Percentiles rank a stretch among this genome's conserved stretches.
phyloP scores from a whole-genome alignment of 2,888 invertebrate species.

The Idaea straminata region DNA sequence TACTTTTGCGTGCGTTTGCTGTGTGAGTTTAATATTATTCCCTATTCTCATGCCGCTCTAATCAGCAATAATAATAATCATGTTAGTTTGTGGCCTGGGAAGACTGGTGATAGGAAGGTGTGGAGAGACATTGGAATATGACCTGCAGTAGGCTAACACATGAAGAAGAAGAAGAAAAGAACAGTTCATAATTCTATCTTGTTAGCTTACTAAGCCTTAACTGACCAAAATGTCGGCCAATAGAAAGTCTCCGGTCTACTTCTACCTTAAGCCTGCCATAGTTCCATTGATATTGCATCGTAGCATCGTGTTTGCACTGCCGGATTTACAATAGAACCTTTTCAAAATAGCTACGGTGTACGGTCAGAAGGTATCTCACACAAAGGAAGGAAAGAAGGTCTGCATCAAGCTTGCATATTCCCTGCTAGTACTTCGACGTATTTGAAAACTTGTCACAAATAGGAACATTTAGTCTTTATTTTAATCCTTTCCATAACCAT shows the following conservation, averaged over 20 bases:
- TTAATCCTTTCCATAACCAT: too few species aligned
- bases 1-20: too few species aligned
- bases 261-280: neutral
- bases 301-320: constrained; percentile 1
- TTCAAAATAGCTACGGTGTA: neutral
- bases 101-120: too few species aligned
- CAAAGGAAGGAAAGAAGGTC: neutral
- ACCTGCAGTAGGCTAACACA: too few species aligned
- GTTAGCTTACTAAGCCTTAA: too few species aligned
- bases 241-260: neutral
- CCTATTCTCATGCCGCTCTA: too few species aligned
- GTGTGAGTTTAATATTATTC: too few species aligned
- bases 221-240: neutral
- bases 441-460: neutral
- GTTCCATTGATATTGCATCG: neutral
- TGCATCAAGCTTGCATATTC: neutral
- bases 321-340: neutral
- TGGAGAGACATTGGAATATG: too few species aligned
- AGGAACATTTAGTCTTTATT: neutral
- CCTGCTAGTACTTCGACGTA: neutral
- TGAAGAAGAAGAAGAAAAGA: too few species aligned
- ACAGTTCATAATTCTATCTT: too few species aligned
- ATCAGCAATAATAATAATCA: too few species aligned
- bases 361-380: neutral
- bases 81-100: too few species aligned